Base-by-base conservation (phyloP, 2,888 invertebrate genomes). In the Oegoconia quadripuncta region DNA sequence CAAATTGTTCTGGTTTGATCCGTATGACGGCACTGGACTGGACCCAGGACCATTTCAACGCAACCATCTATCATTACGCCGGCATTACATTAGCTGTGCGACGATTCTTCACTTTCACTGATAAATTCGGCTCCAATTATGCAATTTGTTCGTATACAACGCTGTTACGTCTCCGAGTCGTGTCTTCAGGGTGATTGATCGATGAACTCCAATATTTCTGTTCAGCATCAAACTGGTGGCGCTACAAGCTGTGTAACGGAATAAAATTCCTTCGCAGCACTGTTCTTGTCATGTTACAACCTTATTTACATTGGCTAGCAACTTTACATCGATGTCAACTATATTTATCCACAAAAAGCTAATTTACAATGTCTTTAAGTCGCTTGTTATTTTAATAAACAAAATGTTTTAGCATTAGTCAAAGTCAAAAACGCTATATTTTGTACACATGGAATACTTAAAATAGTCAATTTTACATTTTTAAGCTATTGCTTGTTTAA, bases 61-160 rank as follows among this genome's bases (percentile, higher is more conserved):
- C 48, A 48, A 48, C 50, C 52, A 76, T 81, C 80, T 73, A 76
- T 81, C 83, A 83, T 80, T 76, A 79, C 64, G 60, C 48, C 55
- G 55, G 67, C 62, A 66, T 67, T 66, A 68, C 69, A 72, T 69
- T 67, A 64, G 56, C 71, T 69, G 71, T 73, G 75, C 71, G 72
- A 59, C 64, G 63, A 75, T 74, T 75, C 73, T 63, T 65, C 71
- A 80, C 84, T 84, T 84, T 84, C 84, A 74, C 83, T 73, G 65
- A 73, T 78, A 69, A 71, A 72, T 74, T 76, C 61, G 67, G 63
- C 61, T 58, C 57, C 69, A 72, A 75, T 83, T 82, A 79, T 74
- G 76, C 70, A 80, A 82, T 77, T 72, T 72, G 64, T 56, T 53
- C 59, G 65, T 59, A 57, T 54, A 44, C 31, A 46, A 50, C 40